Percentiles rank a stretch among this genome's conserved stretches.
Evolutionary conservation across 64 coral and sea anemone species (phyloP).

Genomic region (Montipora efflorescens): DNA sequence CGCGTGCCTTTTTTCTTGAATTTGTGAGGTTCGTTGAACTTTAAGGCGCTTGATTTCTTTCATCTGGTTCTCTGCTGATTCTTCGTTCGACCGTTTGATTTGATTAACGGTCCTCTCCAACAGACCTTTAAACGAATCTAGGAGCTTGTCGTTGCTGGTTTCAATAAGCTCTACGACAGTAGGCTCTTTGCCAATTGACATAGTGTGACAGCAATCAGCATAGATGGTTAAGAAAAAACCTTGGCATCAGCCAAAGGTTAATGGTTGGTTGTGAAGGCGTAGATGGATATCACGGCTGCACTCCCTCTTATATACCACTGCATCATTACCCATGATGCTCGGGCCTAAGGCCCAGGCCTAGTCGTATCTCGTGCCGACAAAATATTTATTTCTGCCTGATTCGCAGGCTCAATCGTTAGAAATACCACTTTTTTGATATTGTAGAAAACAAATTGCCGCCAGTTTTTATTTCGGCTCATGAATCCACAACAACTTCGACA

Average conservation of each 20-base stretch:
- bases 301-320: too few relatives aligned
- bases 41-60: not conserved
- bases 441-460: too few relatives aligned
- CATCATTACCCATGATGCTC: too few relatives aligned
- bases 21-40: not conserved
- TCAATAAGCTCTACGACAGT: not conserved
- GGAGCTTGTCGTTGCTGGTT: not conserved
- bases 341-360: too few relatives aligned
- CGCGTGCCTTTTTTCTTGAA: not conserved
- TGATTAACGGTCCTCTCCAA: not conserved
- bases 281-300: too few relatives aligned
- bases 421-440: too few relatives aligned
- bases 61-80: constrained; percentile 1
- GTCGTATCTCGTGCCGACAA: too few relatives aligned
- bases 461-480: too few relatives aligned
- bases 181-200: not conserved
- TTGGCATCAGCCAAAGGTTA: not conserved
- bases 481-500: too few relatives aligned
- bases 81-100: not conserved
- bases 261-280: too few relatives aligned
- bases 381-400: too few relatives aligned
- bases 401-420: too few relatives aligned
- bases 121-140: not conserved
- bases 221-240: not conserved
- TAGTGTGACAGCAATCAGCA: not conserved